Evolutionary conservation across 92 coral and sea anemone genomes (phyloP), one percentile per base, ranked within the genome.

Genomic region (Pocillopora grandis): DNA sequence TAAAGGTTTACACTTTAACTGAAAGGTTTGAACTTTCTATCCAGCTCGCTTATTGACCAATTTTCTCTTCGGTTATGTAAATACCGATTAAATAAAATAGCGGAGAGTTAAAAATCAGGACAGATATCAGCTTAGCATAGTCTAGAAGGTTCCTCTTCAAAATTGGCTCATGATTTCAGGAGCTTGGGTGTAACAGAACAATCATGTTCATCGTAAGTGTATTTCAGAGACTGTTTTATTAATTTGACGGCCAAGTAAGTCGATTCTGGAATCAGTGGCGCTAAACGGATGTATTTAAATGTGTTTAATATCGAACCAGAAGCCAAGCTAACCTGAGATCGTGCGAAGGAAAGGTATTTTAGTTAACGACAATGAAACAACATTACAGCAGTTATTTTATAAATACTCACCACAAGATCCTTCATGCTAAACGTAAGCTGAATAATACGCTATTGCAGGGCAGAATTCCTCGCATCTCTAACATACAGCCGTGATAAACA

Each of bases 361-460:
- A 59, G 20, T 12, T 33, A n/a, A 33, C 9, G 17, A 70, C 23
- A 11, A 0, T 19, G 66, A 27, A 68, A 18, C 7, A 37, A 37
- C 71, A 81, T 58, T 12, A 71, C 12, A 60, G 15, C 23, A 21
- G 2, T 1, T 33, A 12, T 48, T 21, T 58, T 66, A 23, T 27
- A 27, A 59, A 13, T 58, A 89, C 89, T 76, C 77, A 89, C 92
- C 92, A 85, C 62, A 74, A 89, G 74, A 61, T 89, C 89, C 69
- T 84, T 86, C 92, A 89, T 89, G 84, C 62, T 85, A 76, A 79
- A 56, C 71, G 36, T 16, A 13, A 57, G 62, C 35, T 3, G 18
- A 59, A 57, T 59, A 49, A 81, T 20, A 65, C 64, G 72, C 82
- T 14, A 35, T 3, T 42, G 52, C 52, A 42, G 52, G 23, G 35